Base-by-base conservation (phyloP, 2,797 vertebrate species). In the Cygnus olor region DNA sequence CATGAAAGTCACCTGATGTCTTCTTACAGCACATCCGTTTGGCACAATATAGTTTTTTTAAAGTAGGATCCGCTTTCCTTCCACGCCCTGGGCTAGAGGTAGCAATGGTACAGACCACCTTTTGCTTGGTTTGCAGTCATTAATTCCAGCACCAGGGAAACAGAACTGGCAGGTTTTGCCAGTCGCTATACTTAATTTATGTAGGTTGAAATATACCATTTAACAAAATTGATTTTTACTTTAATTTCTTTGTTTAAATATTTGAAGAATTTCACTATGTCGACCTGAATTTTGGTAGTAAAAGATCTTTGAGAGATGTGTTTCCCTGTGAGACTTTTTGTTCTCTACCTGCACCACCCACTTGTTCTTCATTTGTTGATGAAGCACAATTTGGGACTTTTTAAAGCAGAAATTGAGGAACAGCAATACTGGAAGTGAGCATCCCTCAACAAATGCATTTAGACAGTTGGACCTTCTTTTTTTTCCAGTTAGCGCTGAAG, bases 1-100 rank as follows among this genome's bases (percentile, higher is more conserved):
- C 0, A 0, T 11, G 53, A 64, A 61, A 63, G 78, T 16, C 9
- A 36, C 57, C 5, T 25, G 3, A 0, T 40, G 6, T 68, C 44
- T 36, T 28, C 47, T 36, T 28, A 14, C 0, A 38, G 14, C 1
- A 1, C n/a, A 3, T 54, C 0, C 27, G 5, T 66, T 74, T 70
- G 34, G 56, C 63, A 28, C 14, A 36, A 9, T 2, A 2, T 4
- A 3, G 8, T 18, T 40, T 78, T 89, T 34, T 63, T 16, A 49
- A 15, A 51, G 49, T 51, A 51, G 49, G 44, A 36, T 58, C 32
- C 53, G 49, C 63, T 86, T 78, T 61, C 19, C 40, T 30, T 68
- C 30, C 6, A 1, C 49, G 56, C 51, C 60, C 17, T 32, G 21
- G 14, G 14, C 10, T 63, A 45, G 18, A 18, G 25, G 32, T 80